Base-by-base conservation (phyloP, 2,888 invertebrate genomes). In the Chironomus riparius region DNA sequence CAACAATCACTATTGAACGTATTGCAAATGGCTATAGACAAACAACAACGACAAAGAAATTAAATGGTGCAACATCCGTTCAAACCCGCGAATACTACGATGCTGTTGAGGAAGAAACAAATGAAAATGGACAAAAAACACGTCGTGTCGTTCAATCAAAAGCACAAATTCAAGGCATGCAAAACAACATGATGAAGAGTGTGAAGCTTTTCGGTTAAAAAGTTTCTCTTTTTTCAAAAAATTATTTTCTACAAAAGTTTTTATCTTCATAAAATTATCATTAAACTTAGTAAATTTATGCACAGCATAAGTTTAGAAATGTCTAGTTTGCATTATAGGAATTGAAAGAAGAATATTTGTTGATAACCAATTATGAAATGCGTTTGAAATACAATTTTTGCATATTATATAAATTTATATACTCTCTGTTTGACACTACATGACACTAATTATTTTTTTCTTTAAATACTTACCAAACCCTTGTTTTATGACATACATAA, bases 11-110 rank as follows among this genome's bases (percentile, higher is more conserved):
- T 12, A 61, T 76, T 76, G 76, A 76, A 28, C 68, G 69, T 7
- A 76, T 76, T 50, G 7, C n/a, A 4, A 69, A 69, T 7, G 76
- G 76, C 22, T 76, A 76, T 10, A 69, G 69, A 76, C 69, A 76
- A 56, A 76, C 69, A n/a, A 76, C 76, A 13, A 76, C 76, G 10
- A 76, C 76, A 13, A 69, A 69, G 50, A 69, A 76, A 38, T 48
- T 69, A n/a, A 69, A 76, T 56, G 76, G 76, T 18, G 68, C 76
- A 50, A 76, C 76, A 5, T 69, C 69, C 13, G 69, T 69, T 28
- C 69, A 68, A 28, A 69, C 69, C 38, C 68, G 69, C n/a, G 76
- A 76, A 61, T 68, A 56, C 28, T 76, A 76, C 38, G 76, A 76
- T 68, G 65, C 76, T 3, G 56, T 56, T 12, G 69, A 76, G 13